Percentiles rank a stretch among this genome's conserved stretches.
Evolutionary conservation across 2,888 invertebrate species (phyloP).

Genomic region (Platynereis dumerilii): DNA sequence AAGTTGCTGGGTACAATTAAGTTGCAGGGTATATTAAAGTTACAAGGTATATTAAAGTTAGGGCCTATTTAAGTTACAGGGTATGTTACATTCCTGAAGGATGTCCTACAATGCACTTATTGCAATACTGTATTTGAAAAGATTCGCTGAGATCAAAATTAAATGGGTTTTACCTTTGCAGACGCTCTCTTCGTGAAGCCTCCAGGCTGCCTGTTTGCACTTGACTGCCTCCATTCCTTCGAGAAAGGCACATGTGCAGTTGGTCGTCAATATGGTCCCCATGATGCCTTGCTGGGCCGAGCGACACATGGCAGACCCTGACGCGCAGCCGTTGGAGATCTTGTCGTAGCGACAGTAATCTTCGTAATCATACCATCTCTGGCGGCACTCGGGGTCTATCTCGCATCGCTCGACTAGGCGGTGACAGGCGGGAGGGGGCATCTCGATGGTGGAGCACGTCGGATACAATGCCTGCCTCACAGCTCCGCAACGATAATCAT

Average conservation of each 20-base stretch:
- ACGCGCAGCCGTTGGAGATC: constrained; percentile 87
- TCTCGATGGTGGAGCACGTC: constrained; percentile 81
- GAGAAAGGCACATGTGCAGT: constrained; percentile 79
- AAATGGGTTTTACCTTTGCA: constrained; percentile 26
- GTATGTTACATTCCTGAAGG: too few species aligned
- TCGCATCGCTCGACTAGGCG: constrained; percentile 83
- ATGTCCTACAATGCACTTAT: too few species aligned
- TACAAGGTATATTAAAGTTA: too few species aligned
- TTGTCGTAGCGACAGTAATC: constrained; percentile 91
- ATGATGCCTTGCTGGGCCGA: constrained; percentile 85
- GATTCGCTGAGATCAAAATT: too few species aligned
- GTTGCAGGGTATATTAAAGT: too few species aligned
- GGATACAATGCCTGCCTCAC: constrained; percentile 91
- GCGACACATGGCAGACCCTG: constrained; percentile 83
- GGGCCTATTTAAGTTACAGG: too few species aligned
- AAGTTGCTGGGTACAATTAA: too few species aligned
- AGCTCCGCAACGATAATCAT: constrained; percentile 82
- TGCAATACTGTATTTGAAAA: too few species aligned
- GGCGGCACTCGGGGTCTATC: constrained; percentile 82
- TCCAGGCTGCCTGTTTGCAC: constrained; percentile 22
- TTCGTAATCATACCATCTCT: constrained; percentile 84
- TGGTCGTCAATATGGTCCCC: constrained; percentile 86
- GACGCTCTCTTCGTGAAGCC: constrained; percentile 27
- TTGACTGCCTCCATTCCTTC: constrained; percentile 17
- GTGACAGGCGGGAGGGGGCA: constrained; percentile 84